Conservation (phyloP, 92 coral and sea anemone species). For the Phenganax marumi region DNA sequence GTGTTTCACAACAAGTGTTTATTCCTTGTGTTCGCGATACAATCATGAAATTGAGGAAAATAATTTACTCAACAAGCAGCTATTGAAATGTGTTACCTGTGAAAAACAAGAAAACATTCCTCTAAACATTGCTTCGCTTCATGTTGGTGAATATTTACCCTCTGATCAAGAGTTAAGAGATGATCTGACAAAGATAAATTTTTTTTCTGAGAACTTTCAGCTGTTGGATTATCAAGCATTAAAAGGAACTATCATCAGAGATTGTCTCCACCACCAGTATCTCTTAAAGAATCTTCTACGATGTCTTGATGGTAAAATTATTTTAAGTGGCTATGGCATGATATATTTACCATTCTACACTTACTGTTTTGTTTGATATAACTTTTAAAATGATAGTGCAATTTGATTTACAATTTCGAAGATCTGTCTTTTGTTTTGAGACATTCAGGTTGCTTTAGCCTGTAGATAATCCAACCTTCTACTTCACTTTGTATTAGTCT, state of each 20-base stretch:
- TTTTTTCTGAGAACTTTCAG: slow-evolving; percentile 34
- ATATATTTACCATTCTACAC: no score
- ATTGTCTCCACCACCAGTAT: slow-evolving; percentile 26
- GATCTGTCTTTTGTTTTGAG: no score
- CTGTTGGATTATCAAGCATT: slow-evolving; percentile 35
- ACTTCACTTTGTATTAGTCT: no score
- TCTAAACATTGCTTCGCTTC: neutral
- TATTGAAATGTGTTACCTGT: slow-evolving; percentile 21
- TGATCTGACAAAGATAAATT: slow-evolving; percentile 23
- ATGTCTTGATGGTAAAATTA: slow-evolving; percentile 36
- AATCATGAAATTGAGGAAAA: neutral
- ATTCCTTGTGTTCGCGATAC: neutral
- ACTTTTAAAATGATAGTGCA: no score
- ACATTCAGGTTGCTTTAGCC: no score
- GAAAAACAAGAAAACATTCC: neutral
- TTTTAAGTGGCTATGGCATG: no score
- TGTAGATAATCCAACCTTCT: no score
- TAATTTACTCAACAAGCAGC: neutral
- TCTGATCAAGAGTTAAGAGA: neutral
- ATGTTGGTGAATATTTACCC: neutral
- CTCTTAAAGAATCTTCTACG: slow-evolving; percentile 27
- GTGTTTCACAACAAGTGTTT: slow-evolving; percentile 24
- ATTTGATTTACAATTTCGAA: no score
- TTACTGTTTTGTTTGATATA: no score
- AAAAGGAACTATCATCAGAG: slow-evolving; percentile 18